A percentile compares a stretch with the other conserved stretches of the same genome.
These are phyloP conservation scores for Ceratosolen fusciceps DNA, from an alignment of 1,140 invertebrate genomes.

Conservation along the genomic window DNA sequence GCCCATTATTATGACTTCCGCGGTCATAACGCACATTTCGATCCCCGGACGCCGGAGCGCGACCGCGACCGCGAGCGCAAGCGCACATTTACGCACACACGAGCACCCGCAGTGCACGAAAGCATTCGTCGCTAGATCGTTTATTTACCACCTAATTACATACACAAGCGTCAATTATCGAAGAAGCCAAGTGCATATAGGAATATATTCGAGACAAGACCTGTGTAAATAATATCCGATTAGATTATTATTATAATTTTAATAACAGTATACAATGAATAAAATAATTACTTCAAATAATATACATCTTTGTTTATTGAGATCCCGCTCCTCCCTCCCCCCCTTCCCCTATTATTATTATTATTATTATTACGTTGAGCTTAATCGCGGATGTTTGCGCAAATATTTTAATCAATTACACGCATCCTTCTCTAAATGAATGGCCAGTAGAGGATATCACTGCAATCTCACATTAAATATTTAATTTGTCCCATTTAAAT, in stretches of 20 bases:
- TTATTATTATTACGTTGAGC: too few relatives aligned
- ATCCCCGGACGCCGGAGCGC: neutral
- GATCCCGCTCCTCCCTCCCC: neutral
- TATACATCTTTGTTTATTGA: neutral
- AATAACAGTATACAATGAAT: conserved; percentile 48
- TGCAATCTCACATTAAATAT: too few relatives aligned
- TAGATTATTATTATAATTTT: conserved; percentile 50
- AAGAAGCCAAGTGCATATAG: conserved; percentile 45
- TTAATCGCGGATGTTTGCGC: too few relatives aligned
- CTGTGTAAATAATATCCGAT: conserved; percentile 47
- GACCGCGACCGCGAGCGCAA: neutral
- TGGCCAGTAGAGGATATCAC: too few relatives aligned
- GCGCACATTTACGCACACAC: neutral
- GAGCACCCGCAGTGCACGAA: neutral
- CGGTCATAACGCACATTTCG: neutral
- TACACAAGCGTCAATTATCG: conserved; percentile 44
- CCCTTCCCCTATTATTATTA: too few relatives aligned
- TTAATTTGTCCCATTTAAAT: too few relatives aligned
- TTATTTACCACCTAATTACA: conserved; percentile 40
- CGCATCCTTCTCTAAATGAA: too few relatives aligned
- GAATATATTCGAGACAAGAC: conserved; percentile 43
- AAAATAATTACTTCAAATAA: conserved; percentile 45
- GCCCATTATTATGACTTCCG: conserved; percentile 12
- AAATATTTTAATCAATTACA: too few relatives aligned
- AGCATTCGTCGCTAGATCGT: conserved; percentile 28